Base-by-base conservation (phyloP, 2,113 vertebrate species). In the Myotis yumanensis region DNA sequence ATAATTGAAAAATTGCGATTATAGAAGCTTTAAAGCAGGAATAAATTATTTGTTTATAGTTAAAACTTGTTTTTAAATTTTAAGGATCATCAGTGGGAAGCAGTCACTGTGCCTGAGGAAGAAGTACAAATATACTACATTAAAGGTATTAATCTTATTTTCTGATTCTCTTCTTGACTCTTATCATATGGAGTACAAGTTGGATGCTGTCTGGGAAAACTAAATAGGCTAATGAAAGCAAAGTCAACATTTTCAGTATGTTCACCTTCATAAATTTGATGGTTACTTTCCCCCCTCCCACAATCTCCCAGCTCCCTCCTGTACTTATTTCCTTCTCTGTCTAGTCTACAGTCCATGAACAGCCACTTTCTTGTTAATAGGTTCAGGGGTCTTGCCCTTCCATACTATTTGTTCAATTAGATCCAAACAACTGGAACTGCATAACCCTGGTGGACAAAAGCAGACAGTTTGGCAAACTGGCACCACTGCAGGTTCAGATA, bases 61-160 rank as follows among this genome's bases (percentile, higher is more conserved):
- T 35, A 82, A 92, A 76, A 83, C 35, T 32, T 97, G 0, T 97
- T 93, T 98, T 94, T 97, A 69, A 40, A 96, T 97, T 97, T 86
- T 76, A 92, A 99, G 99, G 98, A 98, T 76, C 98, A 97, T n/a
- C 99, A 99, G 30, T 99, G 99, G 99, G 99, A 99, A 97, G 99
- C 99, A 46, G 98, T 99, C 28, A 98, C 98, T 43, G 98, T 99
- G 66, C 98, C 97, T 95, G 99, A 99, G 94, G 98, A 99, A 91
- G 98, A 99, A 95, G 98, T 99, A 57, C 93, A 98, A 10, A 96
- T 97, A 90, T 99, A 99, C 97, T 98, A 89, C 89, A 96, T 99
- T 79, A 98, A 98, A 99, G 99, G 99, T 99, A 97, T 11, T 71
- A 32, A 57, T 72, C 8, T 37, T 64, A 1, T 91, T 72, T 82